Conservation (phyloP, 2,113 vertebrate species). For the Oreocharis arfaki region DNA sequence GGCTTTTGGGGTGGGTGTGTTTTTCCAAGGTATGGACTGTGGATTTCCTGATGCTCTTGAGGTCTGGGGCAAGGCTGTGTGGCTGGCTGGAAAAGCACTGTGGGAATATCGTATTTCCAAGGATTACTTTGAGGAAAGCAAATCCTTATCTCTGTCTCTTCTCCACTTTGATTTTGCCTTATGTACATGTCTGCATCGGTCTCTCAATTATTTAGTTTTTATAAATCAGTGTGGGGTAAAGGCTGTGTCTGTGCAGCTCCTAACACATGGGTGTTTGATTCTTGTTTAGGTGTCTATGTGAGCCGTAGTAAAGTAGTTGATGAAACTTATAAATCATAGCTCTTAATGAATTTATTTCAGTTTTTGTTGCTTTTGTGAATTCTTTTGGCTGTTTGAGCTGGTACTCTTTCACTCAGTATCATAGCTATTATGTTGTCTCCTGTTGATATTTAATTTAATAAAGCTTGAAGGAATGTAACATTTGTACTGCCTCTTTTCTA, state of each 20-base stretch:
- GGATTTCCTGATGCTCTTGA: not conserved
- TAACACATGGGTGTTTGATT: not conserved
- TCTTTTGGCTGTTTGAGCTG: not conserved
- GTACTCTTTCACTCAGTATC: not conserved
- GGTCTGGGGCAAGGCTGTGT: not conserved
- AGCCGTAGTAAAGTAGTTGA: not conserved
- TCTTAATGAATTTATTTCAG: not conserved
- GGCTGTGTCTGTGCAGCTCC: not conserved
- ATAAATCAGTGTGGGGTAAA: not conserved
- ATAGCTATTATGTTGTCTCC: not conserved
- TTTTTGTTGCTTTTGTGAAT: not conserved
- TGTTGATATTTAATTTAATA: not conserved
- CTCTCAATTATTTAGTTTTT: not conserved
- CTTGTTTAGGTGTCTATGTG: not conserved
- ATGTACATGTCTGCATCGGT: not conserved
- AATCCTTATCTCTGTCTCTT: not conserved
- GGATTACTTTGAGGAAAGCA: not conserved
- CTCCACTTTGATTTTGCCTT: not conserved
- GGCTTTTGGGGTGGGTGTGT: not conserved
- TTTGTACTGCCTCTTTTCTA: not conserved
- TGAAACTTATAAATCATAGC: not conserved
- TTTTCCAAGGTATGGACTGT: not conserved
- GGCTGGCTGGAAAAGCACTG: not conserved
- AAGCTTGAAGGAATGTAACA: not conserved
- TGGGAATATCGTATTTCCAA: slow-evolving; percentile 7